These are phyloP conservation scores for Lampris megalopsis DNA, from an alignment of 2,113 vertebrate genomes.

Conservation along the genomic window DNA sequence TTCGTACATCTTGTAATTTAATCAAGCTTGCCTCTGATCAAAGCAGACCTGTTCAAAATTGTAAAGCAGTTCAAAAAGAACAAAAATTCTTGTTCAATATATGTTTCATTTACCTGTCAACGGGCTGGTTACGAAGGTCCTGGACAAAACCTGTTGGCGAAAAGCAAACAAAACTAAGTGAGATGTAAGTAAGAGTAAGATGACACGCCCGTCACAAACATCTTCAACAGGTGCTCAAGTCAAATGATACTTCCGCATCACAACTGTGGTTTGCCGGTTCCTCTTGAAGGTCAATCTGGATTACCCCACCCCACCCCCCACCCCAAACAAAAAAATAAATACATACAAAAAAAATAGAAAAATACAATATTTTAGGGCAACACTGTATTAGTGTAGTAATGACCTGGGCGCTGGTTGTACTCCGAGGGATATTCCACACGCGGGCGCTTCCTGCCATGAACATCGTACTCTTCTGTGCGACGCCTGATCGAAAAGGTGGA, in stretches of 20 bases:
- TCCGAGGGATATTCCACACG: slow-evolving; percentile 95
- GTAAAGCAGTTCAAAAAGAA: too few relatives aligned
- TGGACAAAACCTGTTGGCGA: slow-evolving; percentile 93
- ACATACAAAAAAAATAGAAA: not conserved
- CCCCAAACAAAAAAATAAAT: not conserved
- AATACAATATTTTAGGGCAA: slow-evolving; percentile 62
- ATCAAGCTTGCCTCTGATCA: too few relatives aligned
- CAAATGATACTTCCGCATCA: too few relatives aligned
- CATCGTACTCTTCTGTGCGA: slow-evolving; percentile 98
- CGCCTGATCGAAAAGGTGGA: slow-evolving; percentile 95
- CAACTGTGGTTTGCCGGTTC: too few relatives aligned
- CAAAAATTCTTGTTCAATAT: too few relatives aligned
- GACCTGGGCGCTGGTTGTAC: slow-evolving; percentile 98
- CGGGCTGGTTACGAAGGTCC: slow-evolving; percentile 94
- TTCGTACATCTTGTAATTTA: too few relatives aligned
- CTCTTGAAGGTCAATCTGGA: too few relatives aligned
- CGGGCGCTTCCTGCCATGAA: slow-evolving; percentile 98
- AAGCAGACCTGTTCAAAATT: too few relatives aligned
- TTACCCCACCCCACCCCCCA: too few relatives aligned
- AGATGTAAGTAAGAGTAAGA: slow-evolving; percentile 8
- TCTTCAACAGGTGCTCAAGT: too few relatives aligned
- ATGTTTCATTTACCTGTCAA: slow-evolving; percentile 90
- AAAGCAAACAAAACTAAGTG: slow-evolving; percentile 68
- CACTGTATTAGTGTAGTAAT: slow-evolving; percentile 33
- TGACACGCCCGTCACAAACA: not conserved